These are phyloP conservation scores for Andrena hattorfiana DNA, from an alignment of 2,888 invertebrate genomes.

Conservation along the genomic window DNA sequence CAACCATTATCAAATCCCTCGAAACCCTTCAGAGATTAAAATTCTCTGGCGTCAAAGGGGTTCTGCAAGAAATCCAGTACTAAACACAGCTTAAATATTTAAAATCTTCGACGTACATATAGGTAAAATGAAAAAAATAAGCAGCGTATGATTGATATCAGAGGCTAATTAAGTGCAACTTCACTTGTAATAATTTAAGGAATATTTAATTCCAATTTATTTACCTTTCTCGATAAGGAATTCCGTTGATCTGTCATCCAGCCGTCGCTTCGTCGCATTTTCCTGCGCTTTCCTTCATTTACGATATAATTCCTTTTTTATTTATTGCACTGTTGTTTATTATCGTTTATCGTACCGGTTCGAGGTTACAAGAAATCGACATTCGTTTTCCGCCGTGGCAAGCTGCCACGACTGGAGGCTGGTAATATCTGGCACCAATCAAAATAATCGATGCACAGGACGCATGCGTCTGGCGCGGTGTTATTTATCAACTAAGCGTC, in stretches of 20 bases:
- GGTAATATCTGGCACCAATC: slow-evolving; percentile 66
- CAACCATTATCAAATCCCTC: neutral
- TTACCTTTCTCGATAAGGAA: neutral
- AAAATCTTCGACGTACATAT: too few relatives aligned
- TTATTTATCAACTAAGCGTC: slow-evolving; percentile 66
- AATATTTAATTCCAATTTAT: neutral
- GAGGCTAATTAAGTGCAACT: neutral
- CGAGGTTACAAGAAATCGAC: slow-evolving; percentile 57
- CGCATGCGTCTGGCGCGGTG: slow-evolving; percentile 65
- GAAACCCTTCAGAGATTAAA: neutral
- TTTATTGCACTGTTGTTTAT: slow-evolving; percentile 18
- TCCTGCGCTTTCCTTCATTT: neutral
- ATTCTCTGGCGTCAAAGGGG: neutral
- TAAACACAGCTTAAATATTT: neutral
- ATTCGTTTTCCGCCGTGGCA: slow-evolving; percentile 66
- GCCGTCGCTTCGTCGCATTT: neutral
- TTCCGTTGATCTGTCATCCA: neutral
- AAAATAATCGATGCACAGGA: slow-evolving; percentile 69
- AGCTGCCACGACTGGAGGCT: slow-evolving; percentile 61
- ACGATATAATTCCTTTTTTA: neutral
- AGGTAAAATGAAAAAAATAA: too few relatives aligned
- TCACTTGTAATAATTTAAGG: neutral
- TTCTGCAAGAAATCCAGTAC: neutral
- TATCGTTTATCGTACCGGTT: slow-evolving; percentile 31
- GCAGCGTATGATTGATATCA: too few relatives aligned